Percentiles rank a stretch among this genome's conserved stretches.
These are phyloP conservation scores for Hydrolagus colliei DNA, from an alignment of 2,797 vertebrate species.

Conservation along the genomic window DNA sequence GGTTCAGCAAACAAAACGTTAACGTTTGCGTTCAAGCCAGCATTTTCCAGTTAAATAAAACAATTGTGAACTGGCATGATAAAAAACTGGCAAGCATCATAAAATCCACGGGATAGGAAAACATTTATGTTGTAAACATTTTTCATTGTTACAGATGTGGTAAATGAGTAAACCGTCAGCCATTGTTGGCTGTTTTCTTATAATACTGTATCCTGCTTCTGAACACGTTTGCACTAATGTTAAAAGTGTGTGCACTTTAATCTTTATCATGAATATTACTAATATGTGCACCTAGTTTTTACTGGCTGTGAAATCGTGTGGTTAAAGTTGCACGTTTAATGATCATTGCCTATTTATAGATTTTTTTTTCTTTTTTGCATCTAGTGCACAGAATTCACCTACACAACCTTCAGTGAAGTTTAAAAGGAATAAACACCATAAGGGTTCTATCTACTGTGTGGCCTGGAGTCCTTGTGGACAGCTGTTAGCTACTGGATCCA, in stretches of 20 bases:
- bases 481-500: constrained; percentile 89
- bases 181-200: background rate
- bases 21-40: background rate
- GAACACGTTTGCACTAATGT: background rate
- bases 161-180: background rate
- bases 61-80: background rate
- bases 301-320: background rate
- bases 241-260: background rate
- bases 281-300: background rate
- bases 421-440: constrained; percentile 96
- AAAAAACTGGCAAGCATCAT: background rate
- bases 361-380: constrained; percentile 32
- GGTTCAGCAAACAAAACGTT: no score
- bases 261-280: background rate
- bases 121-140: background rate
- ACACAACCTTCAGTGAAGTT: constrained; percentile 82
- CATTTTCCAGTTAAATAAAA: background rate
- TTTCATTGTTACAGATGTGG: background rate
- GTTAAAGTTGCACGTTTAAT: constrained; percentile 5
- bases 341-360: constrained; percentile 33
- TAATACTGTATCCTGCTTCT: background rate
- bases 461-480: constrained; percentile 96
- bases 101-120: background rate
- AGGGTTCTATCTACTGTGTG: constrained; percentile 95
- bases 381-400: constrained; percentile 59